Evolutionary conservation across 2,797 vertebrate genomes (phyloP).

Genomic region (Labeo calbasu): DNA sequence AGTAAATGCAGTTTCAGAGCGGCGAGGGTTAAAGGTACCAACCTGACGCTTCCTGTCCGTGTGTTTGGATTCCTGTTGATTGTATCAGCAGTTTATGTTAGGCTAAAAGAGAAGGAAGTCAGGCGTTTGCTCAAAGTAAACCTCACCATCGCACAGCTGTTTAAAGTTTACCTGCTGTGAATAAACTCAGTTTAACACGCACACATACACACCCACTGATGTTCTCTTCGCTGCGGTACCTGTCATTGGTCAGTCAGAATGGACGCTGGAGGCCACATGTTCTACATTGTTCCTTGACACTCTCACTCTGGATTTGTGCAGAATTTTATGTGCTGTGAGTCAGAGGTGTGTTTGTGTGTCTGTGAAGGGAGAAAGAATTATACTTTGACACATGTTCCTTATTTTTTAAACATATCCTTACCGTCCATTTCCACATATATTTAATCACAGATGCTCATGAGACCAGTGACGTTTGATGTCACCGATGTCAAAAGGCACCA

Average conservation of each 20-base stretch:
- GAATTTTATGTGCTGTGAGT: not conserved
- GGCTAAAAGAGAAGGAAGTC: constrained; percentile 71
- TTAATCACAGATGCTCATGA: not conserved
- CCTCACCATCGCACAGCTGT: constrained; percentile 66
- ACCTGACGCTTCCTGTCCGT: constrained; percentile 58
- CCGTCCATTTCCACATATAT: not conserved
- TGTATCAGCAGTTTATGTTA: constrained; percentile 70
- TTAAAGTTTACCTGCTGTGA: constrained; percentile 77
- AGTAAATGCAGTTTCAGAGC: constrained; percentile 49
- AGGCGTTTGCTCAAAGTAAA: constrained; percentile 78
- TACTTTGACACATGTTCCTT: too few relatives aligned
- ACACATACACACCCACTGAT: not conserved
- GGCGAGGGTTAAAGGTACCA: constrained; percentile 55
- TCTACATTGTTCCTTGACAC: not conserved
- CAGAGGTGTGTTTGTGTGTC: not conserved
- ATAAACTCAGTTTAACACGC: constrained; percentile 64
- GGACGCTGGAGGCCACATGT: constrained; percentile 5
- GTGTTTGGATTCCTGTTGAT: constrained; percentile 55
- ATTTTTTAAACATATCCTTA: not conserved
- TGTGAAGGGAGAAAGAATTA: not conserved
- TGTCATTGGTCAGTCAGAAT: constrained; percentile 42
- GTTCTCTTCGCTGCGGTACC: constrained; percentile 39
- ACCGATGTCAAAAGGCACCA: not conserved
- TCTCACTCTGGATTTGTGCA: constrained; percentile 2
- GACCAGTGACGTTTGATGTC: not conserved